phyloP scores from a whole-genome alignment of 2,113 vertebrate species.

The Pseudolaguvia tuberculata region DNA sequence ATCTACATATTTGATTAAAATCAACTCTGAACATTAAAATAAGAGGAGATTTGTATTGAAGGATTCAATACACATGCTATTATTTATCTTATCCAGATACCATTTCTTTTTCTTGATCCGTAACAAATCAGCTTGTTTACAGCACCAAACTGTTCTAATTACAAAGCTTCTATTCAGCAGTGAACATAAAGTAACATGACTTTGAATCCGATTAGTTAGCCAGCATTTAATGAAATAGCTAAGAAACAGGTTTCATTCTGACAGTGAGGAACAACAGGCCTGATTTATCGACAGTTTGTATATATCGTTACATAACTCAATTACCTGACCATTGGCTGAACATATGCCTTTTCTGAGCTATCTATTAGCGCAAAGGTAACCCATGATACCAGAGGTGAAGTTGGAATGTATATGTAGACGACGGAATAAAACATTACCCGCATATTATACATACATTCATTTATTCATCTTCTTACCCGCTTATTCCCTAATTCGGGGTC shows the following conservation, averaged over 20 bases:
- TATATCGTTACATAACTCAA: neutral
- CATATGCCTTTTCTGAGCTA: neutral
- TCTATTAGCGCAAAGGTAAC: conserved; percentile 3
- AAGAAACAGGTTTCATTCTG: conserved; percentile 4
- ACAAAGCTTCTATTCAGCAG: neutral
- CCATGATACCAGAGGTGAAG: neutral
- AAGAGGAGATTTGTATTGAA: neutral
- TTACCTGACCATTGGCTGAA: neutral
- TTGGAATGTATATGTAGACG: neutral
- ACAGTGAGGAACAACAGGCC: neutral
- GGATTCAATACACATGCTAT: neutral
- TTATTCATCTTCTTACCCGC: too few species aligned
- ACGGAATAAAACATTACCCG: neutral
- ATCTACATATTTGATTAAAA: too few species aligned
- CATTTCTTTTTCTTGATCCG: neutral
- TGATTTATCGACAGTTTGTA: neutral
- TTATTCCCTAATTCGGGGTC: too few species aligned
- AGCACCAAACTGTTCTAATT: neutral
- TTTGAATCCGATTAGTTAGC: conserved; percentile 11
- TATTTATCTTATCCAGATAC: neutral
- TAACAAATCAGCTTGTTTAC: neutral
- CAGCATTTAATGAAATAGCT: conserved; percentile 15
- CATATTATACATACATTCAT: too few species aligned
- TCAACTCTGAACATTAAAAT: neutral
- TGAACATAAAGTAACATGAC: conserved; percentile 13